Evolutionary conservation across 2,797 vertebrate species (phyloP), one percentile per base, ranked within the genome.

Genomic region (Melopsittacus undulatus): DNA sequence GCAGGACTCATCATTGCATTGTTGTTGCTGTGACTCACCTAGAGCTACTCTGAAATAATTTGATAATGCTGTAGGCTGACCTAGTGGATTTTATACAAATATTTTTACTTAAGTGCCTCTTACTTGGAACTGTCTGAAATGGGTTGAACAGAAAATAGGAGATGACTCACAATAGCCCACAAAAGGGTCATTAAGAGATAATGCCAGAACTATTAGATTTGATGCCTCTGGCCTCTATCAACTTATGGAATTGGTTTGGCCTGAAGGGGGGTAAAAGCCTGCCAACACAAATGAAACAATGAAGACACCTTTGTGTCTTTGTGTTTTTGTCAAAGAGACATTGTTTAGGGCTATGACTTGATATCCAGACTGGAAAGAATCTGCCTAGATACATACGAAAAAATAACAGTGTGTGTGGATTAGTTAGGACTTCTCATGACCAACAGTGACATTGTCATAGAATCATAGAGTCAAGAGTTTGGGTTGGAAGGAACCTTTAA

Each of bases 181-280:
- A 68, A 81, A 92, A 91, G 42, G 11, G 23, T 94, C 52, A 34
- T 88, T 90, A 92, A 83, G 66, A 86, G 19, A 81, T 64, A 94
- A 90, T 40, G 59, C 27, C 79, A 91, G 38, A 72, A 62, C 13
- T 88, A 86, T 88, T 86, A 83, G 59, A 52, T 72, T 77, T 86
- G 73, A 46, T 94, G 76, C 3, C 11, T 75, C 74, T 64, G 62
- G 38, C 57, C 26, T 75, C 57, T 89, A 36, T 23, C 3, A 1
- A 7, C 3, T 87, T 76, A 49, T 4, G 13, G 48, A 89, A 83
- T 59, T 82, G 14, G 13, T 87, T 94, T 94, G 48, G 26, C 49
- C 52, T 80, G 61, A 51, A 27, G 7, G 16, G 4, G 5, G 4
- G 56, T n/a, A 78, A 80, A 80, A 83, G 42, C 34, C 30, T 91